Conservation (phyloP, 1,140 invertebrate genomes). For the Eufriesea mexicana region DNA sequence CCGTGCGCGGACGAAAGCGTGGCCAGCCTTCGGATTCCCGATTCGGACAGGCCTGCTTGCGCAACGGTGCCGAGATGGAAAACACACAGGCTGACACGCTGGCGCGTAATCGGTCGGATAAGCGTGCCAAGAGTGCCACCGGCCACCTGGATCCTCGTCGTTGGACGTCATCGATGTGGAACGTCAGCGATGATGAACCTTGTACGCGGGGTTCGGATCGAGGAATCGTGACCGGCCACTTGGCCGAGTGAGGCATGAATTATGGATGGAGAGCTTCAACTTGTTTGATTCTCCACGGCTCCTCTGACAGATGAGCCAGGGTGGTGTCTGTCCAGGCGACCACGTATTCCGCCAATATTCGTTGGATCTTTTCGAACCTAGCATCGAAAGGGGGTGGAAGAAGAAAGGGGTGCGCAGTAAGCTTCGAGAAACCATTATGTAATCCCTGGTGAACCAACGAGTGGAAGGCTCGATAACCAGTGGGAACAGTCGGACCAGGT, state of each 20-base stretch:
- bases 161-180: slow-evolving; percentile 36
- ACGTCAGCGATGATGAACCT: slow-evolving; percentile 42
- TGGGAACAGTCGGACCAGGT: neutral
- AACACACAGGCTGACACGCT: slow-evolving; percentile 27
- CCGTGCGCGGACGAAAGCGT: slow-evolving; percentile 1
- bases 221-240: neutral
- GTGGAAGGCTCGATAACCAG: neutral
- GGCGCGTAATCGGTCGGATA: slow-evolving; percentile 11
- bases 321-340: too few species aligned
- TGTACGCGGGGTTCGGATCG: slow-evolving; percentile 18
- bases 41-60: slow-evolving; percentile 34
- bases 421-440: neutral
- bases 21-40: slow-evolving; percentile 19
- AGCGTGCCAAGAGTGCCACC: slow-evolving; percentile 58
- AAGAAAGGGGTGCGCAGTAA: neutral
- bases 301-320: too few species aligned
- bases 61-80: slow-evolving; percentile 19
- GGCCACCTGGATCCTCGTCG: slow-evolving; percentile 47
- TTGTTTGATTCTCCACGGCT: neutral
- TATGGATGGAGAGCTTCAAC: neutral
- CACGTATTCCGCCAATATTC: too few species aligned
- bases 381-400: too few species aligned
- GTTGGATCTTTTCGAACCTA: too few species aligned
- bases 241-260: neutral
- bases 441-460: neutral